Conservation (phyloP, 2,797 vertebrate species). For the Acanthiza pusilla region DNA sequence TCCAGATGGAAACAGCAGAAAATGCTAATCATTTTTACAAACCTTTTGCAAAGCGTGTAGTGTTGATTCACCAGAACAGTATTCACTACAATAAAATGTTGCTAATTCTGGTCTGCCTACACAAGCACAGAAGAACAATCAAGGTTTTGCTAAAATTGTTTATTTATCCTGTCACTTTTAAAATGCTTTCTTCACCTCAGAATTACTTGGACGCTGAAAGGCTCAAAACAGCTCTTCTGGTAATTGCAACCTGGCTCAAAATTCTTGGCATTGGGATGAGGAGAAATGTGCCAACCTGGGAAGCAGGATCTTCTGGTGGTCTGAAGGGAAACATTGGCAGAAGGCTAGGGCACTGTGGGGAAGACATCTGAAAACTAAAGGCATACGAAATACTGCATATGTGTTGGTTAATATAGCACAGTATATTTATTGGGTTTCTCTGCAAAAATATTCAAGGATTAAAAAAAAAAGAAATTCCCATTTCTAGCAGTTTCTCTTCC, state of each 20-base stretch:
- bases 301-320: not conserved
- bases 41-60: not conserved
- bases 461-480: not conserved
- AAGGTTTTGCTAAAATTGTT: not conserved
- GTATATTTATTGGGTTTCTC: not conserved
- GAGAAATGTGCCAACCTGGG: not conserved
- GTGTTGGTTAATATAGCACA: not conserved
- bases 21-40: not conserved
- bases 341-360: not conserved
- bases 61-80: not conserved
- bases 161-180: not conserved
- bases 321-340: not conserved
- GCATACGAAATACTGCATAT: not conserved
- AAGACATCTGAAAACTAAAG: not conserved
- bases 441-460: not conserved
- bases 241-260: not conserved
- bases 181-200: conserved; percentile 23
- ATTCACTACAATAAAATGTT: not conserved
- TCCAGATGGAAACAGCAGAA: conserved; percentile 23
- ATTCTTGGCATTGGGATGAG: not conserved
- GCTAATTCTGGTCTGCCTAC: not conserved
- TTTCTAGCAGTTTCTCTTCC: not conserved
- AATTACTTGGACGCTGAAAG: conserved; percentile 17
- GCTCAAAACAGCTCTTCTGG: not conserved
- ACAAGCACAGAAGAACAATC: not conserved